phyloP scores from a whole-genome alignment of 2,113 vertebrate genomes.

The Terrapene triunguis region DNA sequence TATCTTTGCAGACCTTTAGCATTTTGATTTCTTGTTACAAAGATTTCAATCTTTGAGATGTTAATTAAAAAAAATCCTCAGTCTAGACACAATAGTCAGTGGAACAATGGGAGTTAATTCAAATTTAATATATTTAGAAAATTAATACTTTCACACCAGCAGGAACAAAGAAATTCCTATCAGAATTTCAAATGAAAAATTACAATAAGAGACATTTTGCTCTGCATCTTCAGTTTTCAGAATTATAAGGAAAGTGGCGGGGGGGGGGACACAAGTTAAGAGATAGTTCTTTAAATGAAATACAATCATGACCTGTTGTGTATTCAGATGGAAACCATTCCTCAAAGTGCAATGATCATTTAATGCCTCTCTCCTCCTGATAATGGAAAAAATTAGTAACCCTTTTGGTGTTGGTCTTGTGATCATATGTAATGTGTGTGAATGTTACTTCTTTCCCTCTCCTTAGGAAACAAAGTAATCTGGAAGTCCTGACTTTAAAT shows the following conservation, averaged over 20 bases:
- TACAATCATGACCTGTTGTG: not conserved
- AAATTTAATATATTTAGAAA: not conserved
- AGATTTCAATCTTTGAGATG: not conserved
- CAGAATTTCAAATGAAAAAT: not conserved
- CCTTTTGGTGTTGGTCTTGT: not conserved
- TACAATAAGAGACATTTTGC: not conserved
- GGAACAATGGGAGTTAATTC: not conserved
- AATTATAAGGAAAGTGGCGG: not conserved
- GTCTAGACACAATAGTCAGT: not conserved
- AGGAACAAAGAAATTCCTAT: not conserved
- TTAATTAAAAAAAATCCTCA: not conserved
- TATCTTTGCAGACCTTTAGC: not conserved
- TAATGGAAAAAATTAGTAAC: not conserved
- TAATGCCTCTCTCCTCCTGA: not conserved
- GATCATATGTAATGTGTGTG: not conserved
- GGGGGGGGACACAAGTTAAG: not conserved
- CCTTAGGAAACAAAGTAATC: not conserved
- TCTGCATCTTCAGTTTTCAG: not conserved
- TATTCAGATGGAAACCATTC: not conserved
- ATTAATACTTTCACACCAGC: not conserved
- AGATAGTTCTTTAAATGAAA: not conserved
- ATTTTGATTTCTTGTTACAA: not conserved
- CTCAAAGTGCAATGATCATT: fast-evolving
- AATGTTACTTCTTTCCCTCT: not conserved
- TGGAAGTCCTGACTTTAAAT: not conserved